Percentiles rank a stretch among this genome's conserved stretches.
These are phyloP conservation scores for Macrocentrus cingulum DNA, from an alignment of 1,140 invertebrate genomes.

Conservation along the genomic window DNA sequence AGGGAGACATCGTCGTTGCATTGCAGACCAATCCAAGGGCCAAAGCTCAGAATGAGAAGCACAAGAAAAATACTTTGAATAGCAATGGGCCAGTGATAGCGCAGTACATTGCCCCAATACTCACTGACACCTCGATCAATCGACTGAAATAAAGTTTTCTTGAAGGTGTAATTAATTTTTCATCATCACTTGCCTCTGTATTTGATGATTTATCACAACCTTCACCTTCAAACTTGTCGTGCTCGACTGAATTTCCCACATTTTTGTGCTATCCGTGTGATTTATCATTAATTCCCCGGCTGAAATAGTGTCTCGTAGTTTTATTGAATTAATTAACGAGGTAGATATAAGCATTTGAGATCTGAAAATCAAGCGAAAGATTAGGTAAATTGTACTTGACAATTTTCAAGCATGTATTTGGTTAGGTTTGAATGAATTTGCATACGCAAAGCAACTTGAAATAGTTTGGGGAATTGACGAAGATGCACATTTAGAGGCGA, in stretches of 20 bases:
- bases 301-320: neutral
- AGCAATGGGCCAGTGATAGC: slow-evolving; percentile 28
- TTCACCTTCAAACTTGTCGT: neutral
- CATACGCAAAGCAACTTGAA: too few relatives aligned
- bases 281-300: neutral
- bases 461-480: too few relatives aligned
- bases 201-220: neutral
- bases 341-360: neutral
- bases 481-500: too few relatives aligned
- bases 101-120: slow-evolving; percentile 29
- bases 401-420: slow-evolving; percentile 4
- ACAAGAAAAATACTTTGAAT: slow-evolving; percentile 24
- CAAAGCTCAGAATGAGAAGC: slow-evolving; percentile 25
- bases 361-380: neutral
- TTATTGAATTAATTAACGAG: neutral
- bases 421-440: too few relatives aligned
- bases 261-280: neutral
- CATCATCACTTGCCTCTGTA: neutral
- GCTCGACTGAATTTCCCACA: slow-evolving; percentile 1
- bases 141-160: slow-evolving; percentile 13
- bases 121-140: slow-evolving; percentile 27
- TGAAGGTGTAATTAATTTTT: slow-evolving; percentile 2
- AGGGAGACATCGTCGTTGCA: slow-evolving; percentile 21
- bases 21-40: slow-evolving; percentile 23
- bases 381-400: neutral